phyloP scores from a whole-genome alignment of 1,140 invertebrate genomes.

The Drosophila dunni region DNA sequence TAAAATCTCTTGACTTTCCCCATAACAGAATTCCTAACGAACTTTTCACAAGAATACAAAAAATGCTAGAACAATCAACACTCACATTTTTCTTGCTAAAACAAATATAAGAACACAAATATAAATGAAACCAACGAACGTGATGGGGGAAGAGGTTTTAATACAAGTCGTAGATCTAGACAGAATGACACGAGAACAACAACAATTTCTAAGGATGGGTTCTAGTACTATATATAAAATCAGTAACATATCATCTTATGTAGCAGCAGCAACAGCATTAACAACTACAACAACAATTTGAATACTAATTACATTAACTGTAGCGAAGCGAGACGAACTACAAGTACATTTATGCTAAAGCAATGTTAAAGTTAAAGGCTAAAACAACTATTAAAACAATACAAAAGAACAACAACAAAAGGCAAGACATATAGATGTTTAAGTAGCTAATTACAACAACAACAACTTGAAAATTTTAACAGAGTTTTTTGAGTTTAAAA shows the following conservation, averaged over 20 bases:
- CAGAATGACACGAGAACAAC: constrained; percentile 21
- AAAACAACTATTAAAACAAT: constrained; percentile 38
- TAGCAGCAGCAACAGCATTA: constrained; percentile 53
- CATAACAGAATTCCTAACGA: constrained; percentile 63
- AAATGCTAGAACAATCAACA: constrained; percentile 82
- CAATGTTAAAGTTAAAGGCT: constrained; percentile 55
- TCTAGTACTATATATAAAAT: constrained; percentile 64
- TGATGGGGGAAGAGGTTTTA: constrained; percentile 19
- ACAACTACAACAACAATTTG: constrained; percentile 32
- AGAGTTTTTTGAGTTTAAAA: constrained; percentile 3
- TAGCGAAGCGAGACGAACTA: constrained; percentile 64
- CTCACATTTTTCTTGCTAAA: constrained; percentile 71
- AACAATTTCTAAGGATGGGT: constrained; percentile 20
- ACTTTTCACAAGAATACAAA: constrained; percentile 55
- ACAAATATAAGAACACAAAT: constrained; percentile 9
- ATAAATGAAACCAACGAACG: constrained; percentile 54
- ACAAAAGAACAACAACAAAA: constrained; percentile 43
- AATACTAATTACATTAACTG: constrained; percentile 44
- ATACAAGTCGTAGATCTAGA: constrained; percentile 14
- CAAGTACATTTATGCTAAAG: constrained; percentile 64
- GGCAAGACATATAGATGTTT: constrained; percentile 52
- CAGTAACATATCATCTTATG: constrained; percentile 81
- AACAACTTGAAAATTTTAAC: constrained; percentile 5
- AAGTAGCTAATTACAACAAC: constrained; percentile 48
- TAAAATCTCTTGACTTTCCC: constrained; percentile 38